Evolutionary conservation across 2,888 invertebrate genomes (phyloP), one percentile per base, ranked within the genome.

Genomic region (Euphydryas editha): DNA sequence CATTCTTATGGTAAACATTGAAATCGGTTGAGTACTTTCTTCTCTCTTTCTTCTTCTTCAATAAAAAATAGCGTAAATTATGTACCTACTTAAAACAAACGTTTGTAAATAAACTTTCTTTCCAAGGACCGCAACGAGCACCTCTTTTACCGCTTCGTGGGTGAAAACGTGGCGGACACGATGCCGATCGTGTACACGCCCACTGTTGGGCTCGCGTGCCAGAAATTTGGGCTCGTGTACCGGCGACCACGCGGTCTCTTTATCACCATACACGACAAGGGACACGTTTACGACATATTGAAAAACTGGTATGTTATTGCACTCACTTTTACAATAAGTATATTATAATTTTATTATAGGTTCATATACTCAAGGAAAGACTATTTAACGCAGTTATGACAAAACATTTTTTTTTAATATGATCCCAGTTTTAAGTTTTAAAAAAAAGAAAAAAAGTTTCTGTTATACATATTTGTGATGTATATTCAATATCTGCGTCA

Each of bases 141-240:
- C 76, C 94, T 99, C 18, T 99, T 99, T 93, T 99, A 97, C 89
- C 95, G 97, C 39, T 95, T 99, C 59, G 91, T 99, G 54, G 94
- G 95, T 17, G 96, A 98, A 74, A 95, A 99, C 84, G 97, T 99
- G 24, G 95, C 96, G 56, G 95, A 97, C 71, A 95, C 98, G 94
- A 98, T 99, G 98, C 99, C 99, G 0, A 94, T 99, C 69, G 98
- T 99, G n/a, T 99, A 99, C 90, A 99, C 99, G 0, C 99, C 99
- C 0, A 98, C 98, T 0, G 99, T 99, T 13, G 99, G 99, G 5
- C 93, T 97, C 76, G 99, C 99, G 36, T 99, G 99, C 89, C 99
- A 99, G 92, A 97, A 98, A 86, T 99, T 96, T 88, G 99, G 99
- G 20, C 94, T 98, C 72, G 95, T 99, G 72, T 98, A 95, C 91